A percentile compares a stretch with the other conserved stretches of the same genome.
These are phyloP conservation scores for Macrostomum lignano DNA, from an alignment of 1,140 invertebrate species.

Conservation along the genomic window DNA sequence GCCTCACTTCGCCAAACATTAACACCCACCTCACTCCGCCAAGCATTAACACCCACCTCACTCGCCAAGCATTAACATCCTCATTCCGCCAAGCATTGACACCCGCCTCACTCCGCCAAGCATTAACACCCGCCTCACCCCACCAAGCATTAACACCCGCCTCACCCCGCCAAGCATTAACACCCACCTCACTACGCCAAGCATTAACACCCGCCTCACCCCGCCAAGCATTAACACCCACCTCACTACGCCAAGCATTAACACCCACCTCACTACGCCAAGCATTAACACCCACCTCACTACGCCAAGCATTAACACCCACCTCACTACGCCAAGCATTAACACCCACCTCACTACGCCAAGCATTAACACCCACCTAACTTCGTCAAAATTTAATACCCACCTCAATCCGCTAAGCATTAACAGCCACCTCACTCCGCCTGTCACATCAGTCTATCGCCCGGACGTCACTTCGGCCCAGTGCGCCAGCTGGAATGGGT, in stretches of 20 bases:
- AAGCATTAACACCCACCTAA: background rate
- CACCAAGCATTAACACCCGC: background rate
- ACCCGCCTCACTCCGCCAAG: no score
- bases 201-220: background rate
- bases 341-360: background rate
- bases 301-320: background rate
- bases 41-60: background rate
- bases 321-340: no score
- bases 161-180: no score
- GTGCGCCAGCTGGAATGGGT: conserved; percentile 26
- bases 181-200: background rate
- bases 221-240: background rate
- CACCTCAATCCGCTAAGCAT: background rate
- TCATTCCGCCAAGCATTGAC: no score
- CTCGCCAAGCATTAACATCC: background rate
- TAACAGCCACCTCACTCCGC: background rate
- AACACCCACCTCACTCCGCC: background rate
- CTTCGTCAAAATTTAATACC: no score
- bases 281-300: background rate
- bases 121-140: background rate
- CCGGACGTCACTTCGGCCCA: conserved; percentile 19
- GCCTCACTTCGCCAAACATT: background rate
- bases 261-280: background rate
- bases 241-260: background rate
- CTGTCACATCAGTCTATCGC: conserved; percentile 12